Percentiles rank a stretch among this genome's conserved stretches.
Evolutionary conservation across 2,888 invertebrate genomes (phyloP).

Genomic region (Eulithis testata): DNA sequence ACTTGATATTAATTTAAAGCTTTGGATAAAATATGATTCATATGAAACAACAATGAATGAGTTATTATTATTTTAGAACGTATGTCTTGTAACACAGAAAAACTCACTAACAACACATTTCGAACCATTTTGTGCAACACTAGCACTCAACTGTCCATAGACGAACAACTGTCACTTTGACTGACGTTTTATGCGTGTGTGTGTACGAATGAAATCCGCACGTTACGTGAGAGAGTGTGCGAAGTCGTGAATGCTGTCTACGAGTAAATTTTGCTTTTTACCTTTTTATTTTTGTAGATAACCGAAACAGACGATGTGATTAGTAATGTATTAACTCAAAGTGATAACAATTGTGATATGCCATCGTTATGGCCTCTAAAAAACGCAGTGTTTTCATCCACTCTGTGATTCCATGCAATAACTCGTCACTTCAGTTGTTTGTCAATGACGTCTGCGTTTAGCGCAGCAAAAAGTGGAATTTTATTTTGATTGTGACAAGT

Average conservation of each 20-base stretch:
- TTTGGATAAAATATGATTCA: no score
- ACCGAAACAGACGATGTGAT: constrained; percentile 72
- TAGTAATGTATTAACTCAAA: constrained; percentile 75
- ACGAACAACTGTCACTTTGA: constrained; percentile 62
- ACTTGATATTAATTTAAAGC: no score
- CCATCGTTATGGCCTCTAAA: constrained; percentile 72
- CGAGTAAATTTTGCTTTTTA: constrained; percentile 81
- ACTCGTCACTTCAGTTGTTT: constrained; percentile 83
- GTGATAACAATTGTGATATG: constrained; percentile 82
- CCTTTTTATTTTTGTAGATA: constrained; percentile 83
- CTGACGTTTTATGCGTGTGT: constrained; percentile 54
- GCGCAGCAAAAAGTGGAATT: constrained; percentile 83
- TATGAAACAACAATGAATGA: no score
- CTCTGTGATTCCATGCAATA: constrained; percentile 81
- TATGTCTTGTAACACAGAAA: no score
- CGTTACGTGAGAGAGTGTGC: constrained; percentile 80
- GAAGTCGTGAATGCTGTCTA: constrained; percentile 81
- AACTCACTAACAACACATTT: constrained; percentile 12
- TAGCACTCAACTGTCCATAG: constrained; percentile 37
- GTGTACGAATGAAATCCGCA: constrained; percentile 74
- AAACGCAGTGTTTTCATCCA: constrained; percentile 77
- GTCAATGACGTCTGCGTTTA: constrained; percentile 85
- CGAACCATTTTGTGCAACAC: constrained; percentile 51
- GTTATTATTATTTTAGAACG: no score
- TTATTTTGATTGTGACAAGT: constrained; percentile 82